Evolutionary conservation across 2,113 vertebrate genomes (phyloP).

Genomic region (Dromaius novaehollandiae): DNA sequence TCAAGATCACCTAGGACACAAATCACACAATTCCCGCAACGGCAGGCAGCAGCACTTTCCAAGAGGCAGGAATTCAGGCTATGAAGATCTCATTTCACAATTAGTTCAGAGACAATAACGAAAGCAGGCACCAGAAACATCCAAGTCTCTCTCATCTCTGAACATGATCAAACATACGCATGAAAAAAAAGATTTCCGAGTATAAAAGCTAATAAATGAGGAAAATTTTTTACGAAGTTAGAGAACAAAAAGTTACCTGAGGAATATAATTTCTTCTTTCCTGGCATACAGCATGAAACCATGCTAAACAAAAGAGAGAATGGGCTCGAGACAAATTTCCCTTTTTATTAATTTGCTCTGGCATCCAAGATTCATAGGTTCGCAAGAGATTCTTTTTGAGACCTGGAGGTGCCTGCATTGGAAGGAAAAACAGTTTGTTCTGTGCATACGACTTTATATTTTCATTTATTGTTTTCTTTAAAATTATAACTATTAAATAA

Average conservation of each 20-base stretch:
- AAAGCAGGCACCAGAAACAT: not conserved
- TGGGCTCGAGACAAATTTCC: slow-evolving; percentile 85
- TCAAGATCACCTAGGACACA: not conserved
- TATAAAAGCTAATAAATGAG: not conserved
- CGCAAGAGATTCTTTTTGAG: slow-evolving; percentile 96
- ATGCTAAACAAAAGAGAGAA: slow-evolving; percentile 94
- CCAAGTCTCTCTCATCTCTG: not conserved
- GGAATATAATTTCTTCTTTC: slow-evolving; percentile 98
- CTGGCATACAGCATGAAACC: slow-evolving; percentile 98
- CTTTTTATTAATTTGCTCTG: slow-evolving; percentile 91
- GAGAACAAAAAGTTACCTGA: slow-evolving; percentile 78
- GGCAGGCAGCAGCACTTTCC: not conserved
- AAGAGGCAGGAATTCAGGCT: not conserved
- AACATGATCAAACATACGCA: not conserved
- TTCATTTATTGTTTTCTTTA: not conserved
- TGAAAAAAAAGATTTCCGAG: not conserved
- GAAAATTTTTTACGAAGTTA: not conserved
- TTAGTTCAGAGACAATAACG: not conserved
- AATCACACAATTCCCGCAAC: not conserved
- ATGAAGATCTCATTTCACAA: not conserved
- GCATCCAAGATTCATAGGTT: slow-evolving; percentile 95
- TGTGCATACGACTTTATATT: not conserved
- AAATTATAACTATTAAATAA: not conserved
- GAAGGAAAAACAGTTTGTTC: not conserved
- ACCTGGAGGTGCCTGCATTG: slow-evolving; percentile 90